Evolutionary conservation across 2,888 invertebrate genomes (phyloP), one percentile per base, ranked within the genome.

Genomic region (Cosmorhoe ocellata): DNA sequence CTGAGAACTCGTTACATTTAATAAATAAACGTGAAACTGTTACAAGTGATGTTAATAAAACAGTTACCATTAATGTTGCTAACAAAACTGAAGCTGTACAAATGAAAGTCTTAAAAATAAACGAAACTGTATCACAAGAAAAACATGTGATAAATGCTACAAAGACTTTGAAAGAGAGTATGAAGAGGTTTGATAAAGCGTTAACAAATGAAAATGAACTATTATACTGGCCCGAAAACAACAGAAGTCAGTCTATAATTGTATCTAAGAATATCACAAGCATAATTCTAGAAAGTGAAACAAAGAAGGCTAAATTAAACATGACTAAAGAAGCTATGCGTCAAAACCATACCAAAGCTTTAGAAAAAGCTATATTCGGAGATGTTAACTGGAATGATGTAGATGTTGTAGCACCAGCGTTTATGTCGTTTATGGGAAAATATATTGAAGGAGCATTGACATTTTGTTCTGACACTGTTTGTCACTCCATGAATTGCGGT

Each of bases 401-500:
- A 2, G 81, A 81, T 48, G 68, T 76, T n/a, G 77, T 88, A 6
- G 82, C 76, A 9, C 86, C 87, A 11, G 78, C 79, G 8, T 85
- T 89, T 49, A 72, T 85, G 63, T 84, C 86, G 7, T 86, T 87
- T 54, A 74, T 88, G 5, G 90, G 90, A 8, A 90, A 90, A 77
- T 84, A 90, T 58, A 73, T 85, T n/a, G 75, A 63, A 47, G 89
- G 89, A 12, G 67, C 79, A 39, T 63, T 90, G 59, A 87, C 89
- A 31, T 83, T 89, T 57, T 90, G 89, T 57, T 87, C 89, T 2
- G 66, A 81, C 46, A 74, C 57, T 37, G 62, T 75, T 57, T 90
- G 89, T 50, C 85, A 84, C 61, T 90, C 90, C 22, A 82, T 89
- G 77, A 87, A 87, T 62, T 90, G 90, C 56, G 69, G 62, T 7